A percentile compares a stretch with the other conserved stretches of the same genome.
Conservation (phyloP, 2,113 vertebrate genomes). For the Struthio camelus region DNA sequence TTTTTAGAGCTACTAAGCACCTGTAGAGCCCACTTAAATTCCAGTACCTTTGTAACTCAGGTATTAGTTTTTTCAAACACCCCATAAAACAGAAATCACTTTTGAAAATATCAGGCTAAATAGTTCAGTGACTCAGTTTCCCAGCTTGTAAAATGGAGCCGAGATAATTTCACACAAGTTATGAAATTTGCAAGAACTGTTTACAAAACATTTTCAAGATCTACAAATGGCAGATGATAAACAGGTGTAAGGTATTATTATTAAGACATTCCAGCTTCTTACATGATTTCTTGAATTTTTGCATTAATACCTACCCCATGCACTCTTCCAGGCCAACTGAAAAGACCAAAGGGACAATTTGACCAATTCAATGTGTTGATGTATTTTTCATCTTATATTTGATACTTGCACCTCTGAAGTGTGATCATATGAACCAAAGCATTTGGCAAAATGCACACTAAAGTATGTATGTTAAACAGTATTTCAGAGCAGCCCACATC, state of each 20-base stretch:
- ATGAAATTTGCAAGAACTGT: not conserved
- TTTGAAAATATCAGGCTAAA: not conserved
- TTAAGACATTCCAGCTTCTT: not conserved
- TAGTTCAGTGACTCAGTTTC: not conserved
- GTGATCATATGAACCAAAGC: not conserved
- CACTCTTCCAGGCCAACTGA: not conserved
- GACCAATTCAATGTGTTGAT: not conserved
- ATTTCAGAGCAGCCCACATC: not conserved
- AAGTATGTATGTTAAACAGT: not conserved
- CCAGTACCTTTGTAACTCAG: not conserved
- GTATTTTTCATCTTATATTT: not conserved
- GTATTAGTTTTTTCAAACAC: not conserved
- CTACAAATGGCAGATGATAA: not conserved
- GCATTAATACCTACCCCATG: not conserved
- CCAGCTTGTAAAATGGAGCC: not conserved
- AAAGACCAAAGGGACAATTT: not conserved
- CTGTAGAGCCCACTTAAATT: not conserved
- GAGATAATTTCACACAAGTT: not conserved
- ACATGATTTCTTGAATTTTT: not conserved
- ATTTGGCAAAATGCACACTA: not conserved
- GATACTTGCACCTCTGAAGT: not conserved
- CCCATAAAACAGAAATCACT: not conserved
- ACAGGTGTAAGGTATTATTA: not conserved
- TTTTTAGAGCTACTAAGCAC: not conserved
- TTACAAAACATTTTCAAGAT: not conserved